Conservation (phyloP, 1,140 invertebrate genomes). For the Calephelis virginiensis region DNA sequence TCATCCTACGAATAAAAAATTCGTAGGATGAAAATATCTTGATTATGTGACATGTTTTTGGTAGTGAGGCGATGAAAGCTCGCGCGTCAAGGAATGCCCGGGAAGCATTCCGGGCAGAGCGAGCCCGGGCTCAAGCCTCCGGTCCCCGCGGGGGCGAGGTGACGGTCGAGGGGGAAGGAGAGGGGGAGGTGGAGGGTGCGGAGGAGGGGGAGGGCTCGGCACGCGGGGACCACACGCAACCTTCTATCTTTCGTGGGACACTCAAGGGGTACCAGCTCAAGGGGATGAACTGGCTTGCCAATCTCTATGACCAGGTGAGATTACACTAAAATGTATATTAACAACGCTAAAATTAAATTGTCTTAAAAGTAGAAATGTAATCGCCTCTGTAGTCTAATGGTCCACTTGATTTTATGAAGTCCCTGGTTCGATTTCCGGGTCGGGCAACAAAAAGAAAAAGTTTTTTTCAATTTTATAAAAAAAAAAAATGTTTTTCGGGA, state of each 20-base stretch:
- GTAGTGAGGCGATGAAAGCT: slow-evolving; percentile 89
- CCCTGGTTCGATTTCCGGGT: too few species aligned
- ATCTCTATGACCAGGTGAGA: slow-evolving; percentile 93
- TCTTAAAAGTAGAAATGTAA: too few species aligned
- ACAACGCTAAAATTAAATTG: too few species aligned
- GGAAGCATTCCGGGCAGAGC: slow-evolving; percentile 89
- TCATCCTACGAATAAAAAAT: too few species aligned
- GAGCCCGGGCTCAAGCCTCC: slow-evolving; percentile 79
- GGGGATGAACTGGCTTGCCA: slow-evolving; percentile 98
- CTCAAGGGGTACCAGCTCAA: slow-evolving; percentile 97
- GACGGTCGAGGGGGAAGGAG: slow-evolving; percentile 78
- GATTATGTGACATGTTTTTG: slow-evolving; percentile 7
- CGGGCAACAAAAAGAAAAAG: too few species aligned
- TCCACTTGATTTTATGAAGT: too few species aligned
- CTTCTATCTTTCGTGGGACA: slow-evolving; percentile 91
- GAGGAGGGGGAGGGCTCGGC: background rate
- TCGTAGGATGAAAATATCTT: background rate
- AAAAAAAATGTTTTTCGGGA: too few species aligned
- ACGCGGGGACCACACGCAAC: slow-evolving; percentile 85
- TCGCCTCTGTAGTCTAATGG: too few species aligned
- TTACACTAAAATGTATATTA: too few species aligned
- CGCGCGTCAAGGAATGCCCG: slow-evolving; percentile 90
- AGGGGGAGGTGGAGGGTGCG: slow-evolving; percentile 19
- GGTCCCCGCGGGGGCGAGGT: slow-evolving; percentile 20
- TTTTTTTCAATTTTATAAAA: too few species aligned